Evolutionary conservation across 2,888 invertebrate species (phyloP).

Genomic region (Elegia similella): DNA sequence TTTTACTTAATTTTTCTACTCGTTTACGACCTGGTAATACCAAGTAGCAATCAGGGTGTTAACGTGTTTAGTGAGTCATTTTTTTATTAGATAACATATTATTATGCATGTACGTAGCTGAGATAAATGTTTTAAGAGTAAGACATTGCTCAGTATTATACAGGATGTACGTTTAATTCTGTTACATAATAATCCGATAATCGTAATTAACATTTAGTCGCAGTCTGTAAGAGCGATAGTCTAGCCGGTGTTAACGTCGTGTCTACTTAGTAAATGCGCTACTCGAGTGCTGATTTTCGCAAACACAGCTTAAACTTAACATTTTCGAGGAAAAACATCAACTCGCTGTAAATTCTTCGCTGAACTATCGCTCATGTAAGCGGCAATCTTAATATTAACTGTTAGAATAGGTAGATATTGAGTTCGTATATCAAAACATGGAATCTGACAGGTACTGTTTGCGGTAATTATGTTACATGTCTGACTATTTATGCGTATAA

Average conservation of each 20-base stretch:
- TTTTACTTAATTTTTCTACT: too few relatives aligned
- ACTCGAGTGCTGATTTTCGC: too few relatives aligned
- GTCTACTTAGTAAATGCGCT: too few relatives aligned
- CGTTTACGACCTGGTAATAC: constrained; percentile 37
- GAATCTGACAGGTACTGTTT: neutral
- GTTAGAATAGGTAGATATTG: neutral
- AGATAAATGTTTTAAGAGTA: constrained; percentile 25
- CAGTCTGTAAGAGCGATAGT: too few relatives aligned
- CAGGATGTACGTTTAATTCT: neutral
- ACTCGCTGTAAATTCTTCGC: too few relatives aligned
- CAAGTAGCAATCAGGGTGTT: constrained; percentile 67
- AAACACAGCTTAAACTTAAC: too few relatives aligned
- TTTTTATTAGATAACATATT: constrained; percentile 50
- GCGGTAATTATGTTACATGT: too few relatives aligned
- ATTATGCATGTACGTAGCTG: constrained; percentile 40
- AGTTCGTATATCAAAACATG: neutral
- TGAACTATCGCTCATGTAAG: too few relatives aligned
- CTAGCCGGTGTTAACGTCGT: too few relatives aligned
- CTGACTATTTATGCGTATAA: neutral
- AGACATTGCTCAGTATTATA: neutral
- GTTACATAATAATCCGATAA: neutral
- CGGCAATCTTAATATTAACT: neutral
- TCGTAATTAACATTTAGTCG: neutral
- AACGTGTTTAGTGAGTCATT: constrained; percentile 55
- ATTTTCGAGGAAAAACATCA: too few relatives aligned